These are phyloP conservation scores for Phyllotreta cruciferae DNA, from an alignment of 2,888 invertebrate species.

Conservation along the genomic window DNA sequence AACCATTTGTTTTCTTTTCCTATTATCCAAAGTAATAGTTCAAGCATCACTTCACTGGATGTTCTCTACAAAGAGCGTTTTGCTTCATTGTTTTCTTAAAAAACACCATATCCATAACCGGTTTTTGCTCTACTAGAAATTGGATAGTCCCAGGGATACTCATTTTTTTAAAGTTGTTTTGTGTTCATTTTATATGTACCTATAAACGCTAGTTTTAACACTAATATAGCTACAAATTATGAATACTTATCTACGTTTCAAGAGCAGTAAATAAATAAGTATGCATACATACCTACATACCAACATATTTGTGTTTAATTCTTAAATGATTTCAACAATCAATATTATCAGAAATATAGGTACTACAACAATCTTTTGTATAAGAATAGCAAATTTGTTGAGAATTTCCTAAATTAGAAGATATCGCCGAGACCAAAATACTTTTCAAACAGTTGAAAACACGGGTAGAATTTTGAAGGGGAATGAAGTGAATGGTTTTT, in stretches of 20 bases:
- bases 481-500: constrained; percentile 8
- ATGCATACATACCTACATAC: no score
- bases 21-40: constrained; percentile 13
- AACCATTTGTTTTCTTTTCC: constrained; percentile 16
- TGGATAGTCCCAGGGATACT: constrained; percentile 1
- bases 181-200: background rate
- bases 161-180: background rate
- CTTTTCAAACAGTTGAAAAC: constrained; percentile 3
- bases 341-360: no score
- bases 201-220: background rate
- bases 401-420: background rate
- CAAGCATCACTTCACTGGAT: constrained; percentile 16
- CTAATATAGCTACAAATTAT: background rate
- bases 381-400: no score
- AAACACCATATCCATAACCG: constrained; percentile 11
- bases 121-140: constrained; percentile 5
- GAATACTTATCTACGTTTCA: no score
- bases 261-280: no score
- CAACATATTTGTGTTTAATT: no score
- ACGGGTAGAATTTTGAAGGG: background rate
- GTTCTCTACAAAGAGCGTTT: constrained; percentile 1
- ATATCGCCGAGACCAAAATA: background rate
- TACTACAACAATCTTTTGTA: no score
- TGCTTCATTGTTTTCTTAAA: constrained; percentile 17
- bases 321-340: no score